Base-by-base conservation (phyloP, 2,113 vertebrate species). In the Geococcyx californianus region DNA sequence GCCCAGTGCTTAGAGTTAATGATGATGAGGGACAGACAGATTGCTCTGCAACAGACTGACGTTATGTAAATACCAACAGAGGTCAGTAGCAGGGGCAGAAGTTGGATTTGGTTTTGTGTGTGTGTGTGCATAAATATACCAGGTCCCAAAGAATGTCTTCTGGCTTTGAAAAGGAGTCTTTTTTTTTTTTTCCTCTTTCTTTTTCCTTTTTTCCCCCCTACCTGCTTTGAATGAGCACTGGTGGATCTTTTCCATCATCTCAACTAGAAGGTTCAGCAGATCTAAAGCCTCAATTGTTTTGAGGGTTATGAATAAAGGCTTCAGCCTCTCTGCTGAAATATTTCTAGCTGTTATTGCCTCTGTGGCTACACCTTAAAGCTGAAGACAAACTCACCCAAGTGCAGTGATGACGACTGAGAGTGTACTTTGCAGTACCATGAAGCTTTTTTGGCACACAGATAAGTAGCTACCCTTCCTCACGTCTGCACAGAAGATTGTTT, bases 131-230 rank as follows among this genome's bases (percentile, higher is more conserved):
- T 26, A 4, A 76, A 40, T 31, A 20, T 10, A 31, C 10, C 20
- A 49, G 23, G 21, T 34, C 14, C n/a, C 47, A 51, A 64, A 44
- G 12, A 26, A 19, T 51, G 23, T 16, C 36, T 80, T 59, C 21
- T 62, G 45, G 10, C 25, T 69, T 79, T 77, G 52, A 6, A 64
- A 90, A 67, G 20, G n/a, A 47, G 6, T 33, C 6, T 14, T 34
- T 33, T 13, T 20, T 26, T 26, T 10, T 33, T 21, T 10, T 9
- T 6, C 51, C 51, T 19, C n/a, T 20, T 26, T 26, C 7, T 33
- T 21, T 10, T 9, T 6, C 51, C 51, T 19, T 28, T 9, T 25
- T 12, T 28, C 8, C 21, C 3, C 3, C 1, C 5, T 16, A 24
- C 7, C 42, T 29, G 13, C 7, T 4, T 64, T 70, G 78, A 49